A percentile compares a stretch with the other conserved stretches of the same genome.
phyloP scores from a whole-genome alignment of 92 coral and sea anemone species.

The Micromussa lordhowensis region DNA sequence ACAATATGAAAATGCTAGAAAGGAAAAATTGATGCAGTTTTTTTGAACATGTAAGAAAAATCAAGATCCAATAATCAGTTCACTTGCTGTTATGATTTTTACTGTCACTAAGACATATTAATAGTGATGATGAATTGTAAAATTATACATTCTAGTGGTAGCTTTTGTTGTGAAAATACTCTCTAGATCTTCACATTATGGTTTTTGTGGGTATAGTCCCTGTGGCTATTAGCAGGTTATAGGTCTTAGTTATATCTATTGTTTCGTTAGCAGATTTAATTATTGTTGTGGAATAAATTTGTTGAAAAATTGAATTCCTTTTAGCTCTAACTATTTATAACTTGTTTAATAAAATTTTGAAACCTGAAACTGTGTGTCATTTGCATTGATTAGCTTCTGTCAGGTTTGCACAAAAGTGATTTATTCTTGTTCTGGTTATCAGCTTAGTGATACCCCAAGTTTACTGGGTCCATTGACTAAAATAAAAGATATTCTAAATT shows the following conservation, averaged over 20 bases:
- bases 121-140: background rate
- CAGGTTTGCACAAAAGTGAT: background rate
- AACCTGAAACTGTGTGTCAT: background rate
- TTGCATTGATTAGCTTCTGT: background rate
- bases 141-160: no score
- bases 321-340: background rate
- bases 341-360: background rate
- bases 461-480: background rate
- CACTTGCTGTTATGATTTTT: no score
- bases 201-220: conserved; percentile 6
- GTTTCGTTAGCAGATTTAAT: background rate
- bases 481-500: background rate
- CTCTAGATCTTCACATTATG: background rate
- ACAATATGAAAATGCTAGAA: no score
- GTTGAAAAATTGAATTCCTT: background rate
- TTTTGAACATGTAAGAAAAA: no score
- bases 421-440: background rate
- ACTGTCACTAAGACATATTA: no score
- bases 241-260: conserved; percentile 1
- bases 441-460: background rate
- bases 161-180: background rate
- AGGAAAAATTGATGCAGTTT: no score
- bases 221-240: background rate
- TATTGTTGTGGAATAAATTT: background rate
- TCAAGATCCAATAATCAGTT: no score